Evolutionary conservation across 2,113 vertebrate genomes (phyloP), one percentile per base, ranked within the genome.

Genomic region (Pogona vitticeps): DNA sequence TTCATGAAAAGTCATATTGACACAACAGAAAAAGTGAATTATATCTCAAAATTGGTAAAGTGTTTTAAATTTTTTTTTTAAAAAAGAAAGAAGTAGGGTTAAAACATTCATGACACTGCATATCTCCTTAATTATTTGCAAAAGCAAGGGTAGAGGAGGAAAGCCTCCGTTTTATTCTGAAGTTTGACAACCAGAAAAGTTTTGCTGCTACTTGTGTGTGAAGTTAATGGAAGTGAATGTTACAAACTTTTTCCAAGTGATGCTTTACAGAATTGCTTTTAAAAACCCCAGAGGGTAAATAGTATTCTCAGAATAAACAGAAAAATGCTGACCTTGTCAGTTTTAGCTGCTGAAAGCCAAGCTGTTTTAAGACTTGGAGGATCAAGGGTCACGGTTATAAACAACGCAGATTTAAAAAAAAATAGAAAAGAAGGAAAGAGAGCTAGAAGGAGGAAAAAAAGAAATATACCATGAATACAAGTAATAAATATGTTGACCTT

Each of bases 271-370:
- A 97, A 97, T 96, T 97, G 96, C 96, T 97, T 97, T 97, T 95
- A 97, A 98, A 98, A 98, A 95, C 94, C 97, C 96, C 96, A 97
- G 96, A 98, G 97, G 97, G 96, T 98, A 98, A 98, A 98, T 97
- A 97, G 95, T 97, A 97, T 96, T 98, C 92, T 95, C 97, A 98
- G 97, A 98, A 97, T 98, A 98, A 98, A 98, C 96, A 98, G 96
- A 97, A 97, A 98, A 97, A 97, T 96, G 96, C 97, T 98, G 97
- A 98, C 96, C 97, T 98, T 98, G 97, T 97, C 97, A 97, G 97
- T 98, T 97, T 97, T 96, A 95, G 96, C 96, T 97, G 96, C 96
- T 97, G 97, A 98, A 98, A 98, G 97, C 96, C 95, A 97, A 97
- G 96, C 96, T 97, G 96, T 97, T 98, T 97, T 97, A 97, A 98